Percentiles rank a stretch among this genome's conserved stretches.
Conservation (phyloP, 2,888 invertebrate species). For the Bugula neritina region DNA sequence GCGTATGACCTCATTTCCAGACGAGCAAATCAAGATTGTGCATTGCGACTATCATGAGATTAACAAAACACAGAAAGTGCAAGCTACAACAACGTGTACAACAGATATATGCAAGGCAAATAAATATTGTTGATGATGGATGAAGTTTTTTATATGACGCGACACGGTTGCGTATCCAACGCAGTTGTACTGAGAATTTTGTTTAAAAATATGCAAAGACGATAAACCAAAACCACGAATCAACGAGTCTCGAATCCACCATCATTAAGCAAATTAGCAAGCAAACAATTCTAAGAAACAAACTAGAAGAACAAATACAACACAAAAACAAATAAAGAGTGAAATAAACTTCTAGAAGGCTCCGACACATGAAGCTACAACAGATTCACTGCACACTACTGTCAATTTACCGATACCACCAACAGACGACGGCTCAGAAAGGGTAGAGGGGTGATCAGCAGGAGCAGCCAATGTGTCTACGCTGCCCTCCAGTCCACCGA, state of each 20-base stretch:
- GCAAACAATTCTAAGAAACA: constrained; percentile 12
- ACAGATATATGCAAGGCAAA: background rate
- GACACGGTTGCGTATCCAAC: too few relatives aligned
- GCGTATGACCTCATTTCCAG: too few relatives aligned
- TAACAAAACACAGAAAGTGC: background rate
- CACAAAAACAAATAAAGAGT: background rate
- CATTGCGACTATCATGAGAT: too few relatives aligned
- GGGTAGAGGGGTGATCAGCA: background rate
- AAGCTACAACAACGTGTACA: background rate
- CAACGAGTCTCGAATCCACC: too few relatives aligned
- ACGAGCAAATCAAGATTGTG: background rate
- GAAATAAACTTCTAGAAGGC: background rate
- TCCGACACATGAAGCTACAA: background rate
- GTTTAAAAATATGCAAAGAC: too few relatives aligned
- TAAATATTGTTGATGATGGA: background rate
- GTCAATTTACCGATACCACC: constrained; percentile 6
- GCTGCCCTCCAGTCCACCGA: background rate
- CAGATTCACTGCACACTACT: background rate
- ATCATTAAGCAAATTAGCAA: constrained; percentile 6
- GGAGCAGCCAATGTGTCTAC: background rate
- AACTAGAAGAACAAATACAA: background rate
- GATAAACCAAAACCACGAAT: too few relatives aligned
- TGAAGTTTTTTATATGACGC: too few relatives aligned
- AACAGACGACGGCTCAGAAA: background rate
- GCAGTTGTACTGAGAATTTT: too few relatives aligned